phyloP scores from a whole-genome alignment of 2,888 invertebrate genomes.

The Polymixis lichenea region DNA sequence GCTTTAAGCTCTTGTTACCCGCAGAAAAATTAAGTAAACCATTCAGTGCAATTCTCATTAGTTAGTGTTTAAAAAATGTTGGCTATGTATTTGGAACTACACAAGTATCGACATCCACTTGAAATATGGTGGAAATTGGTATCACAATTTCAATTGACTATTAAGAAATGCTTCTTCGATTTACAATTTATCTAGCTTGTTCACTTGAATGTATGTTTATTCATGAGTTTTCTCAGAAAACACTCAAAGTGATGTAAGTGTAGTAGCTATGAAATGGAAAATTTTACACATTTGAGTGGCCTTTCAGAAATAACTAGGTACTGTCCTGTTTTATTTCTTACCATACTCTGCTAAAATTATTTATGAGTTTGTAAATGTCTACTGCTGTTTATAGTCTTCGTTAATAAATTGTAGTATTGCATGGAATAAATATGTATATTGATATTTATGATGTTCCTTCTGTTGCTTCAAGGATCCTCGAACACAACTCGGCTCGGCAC shows the following conservation, averaged over 20 bases:
- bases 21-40: too few species aligned
- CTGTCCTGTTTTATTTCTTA: not conserved
- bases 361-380: not conserved
- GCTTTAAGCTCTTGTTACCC: too few species aligned
- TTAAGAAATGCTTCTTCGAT: constrained; percentile 13
- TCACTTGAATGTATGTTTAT: constrained; percentile 21
- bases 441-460: not conserved
- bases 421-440: too few species aligned
- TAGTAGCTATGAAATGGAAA: not conserved
- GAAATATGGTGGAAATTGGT: not conserved
- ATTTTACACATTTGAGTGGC: not conserved
- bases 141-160: not conserved
- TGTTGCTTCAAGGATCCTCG: too few species aligned
- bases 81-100: not conserved
- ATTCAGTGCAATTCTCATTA: constrained; percentile 45
- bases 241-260: not conserved
- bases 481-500: too few species aligned
- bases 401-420: not conserved
- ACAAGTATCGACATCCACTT: not conserved
- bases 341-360: not conserved
- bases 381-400: not conserved
- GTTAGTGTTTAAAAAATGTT: not conserved
- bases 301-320: not conserved
- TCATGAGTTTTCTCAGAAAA: constrained; percentile 17
- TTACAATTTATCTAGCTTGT: constrained; percentile 1